Conservation (phyloP, 2,113 vertebrate genomes). For the Dipodomys ordii region DNA sequence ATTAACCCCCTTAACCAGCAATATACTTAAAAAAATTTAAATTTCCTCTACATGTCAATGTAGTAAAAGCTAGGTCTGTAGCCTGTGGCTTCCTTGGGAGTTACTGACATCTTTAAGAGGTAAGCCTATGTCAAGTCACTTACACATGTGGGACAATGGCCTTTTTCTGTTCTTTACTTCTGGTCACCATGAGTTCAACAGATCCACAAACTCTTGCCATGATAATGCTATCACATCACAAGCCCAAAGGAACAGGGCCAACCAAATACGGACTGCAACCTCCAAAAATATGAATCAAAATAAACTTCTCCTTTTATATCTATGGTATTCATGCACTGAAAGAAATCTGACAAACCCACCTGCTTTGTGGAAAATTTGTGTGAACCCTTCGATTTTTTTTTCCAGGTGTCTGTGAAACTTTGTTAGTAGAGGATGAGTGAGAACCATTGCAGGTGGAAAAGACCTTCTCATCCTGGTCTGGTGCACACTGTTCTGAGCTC, state of each 20-base stretch:
- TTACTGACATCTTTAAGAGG: background rate
- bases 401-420: background rate
- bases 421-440: background rate
- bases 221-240: background rate
- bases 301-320: background rate
- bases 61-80: background rate
- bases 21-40: background rate
- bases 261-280: background rate
- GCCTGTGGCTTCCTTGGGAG: background rate
- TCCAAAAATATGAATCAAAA: background rate
- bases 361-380: background rate
- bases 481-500: background rate
- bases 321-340: background rate
- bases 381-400: background rate
- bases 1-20: background rate
- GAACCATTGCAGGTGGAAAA: background rate
- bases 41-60: background rate
- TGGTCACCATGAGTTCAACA: background rate
- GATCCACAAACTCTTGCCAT: background rate
- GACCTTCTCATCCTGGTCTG: background rate
- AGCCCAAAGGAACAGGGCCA: background rate
- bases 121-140: background rate
- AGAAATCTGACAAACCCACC: background rate
- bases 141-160: rapidly evolving
- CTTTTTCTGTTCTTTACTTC: background rate